Conservation (phyloP, 2,888 invertebrate genomes). For the Geotrupes spiniger region DNA sequence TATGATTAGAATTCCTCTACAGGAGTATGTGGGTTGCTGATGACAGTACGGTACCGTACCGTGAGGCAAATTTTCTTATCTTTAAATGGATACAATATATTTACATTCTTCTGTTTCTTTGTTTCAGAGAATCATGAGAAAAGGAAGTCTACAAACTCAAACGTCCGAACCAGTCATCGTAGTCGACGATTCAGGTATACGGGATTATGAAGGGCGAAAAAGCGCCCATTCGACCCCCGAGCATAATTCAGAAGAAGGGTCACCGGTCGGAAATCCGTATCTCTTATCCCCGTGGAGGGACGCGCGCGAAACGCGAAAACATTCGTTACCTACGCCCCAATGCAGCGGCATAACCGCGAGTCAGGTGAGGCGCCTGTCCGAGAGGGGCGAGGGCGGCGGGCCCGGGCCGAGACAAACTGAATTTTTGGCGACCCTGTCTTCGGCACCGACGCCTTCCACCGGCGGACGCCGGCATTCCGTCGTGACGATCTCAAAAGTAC, state of each 20-base stretch:
- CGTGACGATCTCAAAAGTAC: conserved; percentile 81
- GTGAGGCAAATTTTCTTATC: no score
- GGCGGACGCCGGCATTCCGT: conserved; percentile 82
- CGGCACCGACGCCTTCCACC: conserved; percentile 67
- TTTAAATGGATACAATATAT: not conserved
- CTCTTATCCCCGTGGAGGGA: conserved; percentile 79
- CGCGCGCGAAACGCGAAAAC: conserved; percentile 70
- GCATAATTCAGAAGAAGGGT: conserved; percentile 72
- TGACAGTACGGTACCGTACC: no score
- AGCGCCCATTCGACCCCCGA: conserved; percentile 53
- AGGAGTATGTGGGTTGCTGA: no score
- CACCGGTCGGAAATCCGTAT: conserved; percentile 71
- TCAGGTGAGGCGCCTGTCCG: conserved; percentile 79
- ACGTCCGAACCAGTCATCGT: conserved; percentile 73
- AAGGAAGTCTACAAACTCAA: conserved; percentile 58
- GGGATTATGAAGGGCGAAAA: conserved; percentile 59
- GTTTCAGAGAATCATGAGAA: conserved; percentile 21
- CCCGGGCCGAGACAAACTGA: conserved; percentile 77
- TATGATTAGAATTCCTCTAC: no score
- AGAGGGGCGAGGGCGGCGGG: conserved; percentile 64
- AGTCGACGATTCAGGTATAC: conserved; percentile 72
- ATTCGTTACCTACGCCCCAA: conserved; percentile 80
- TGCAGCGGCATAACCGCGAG: conserved; percentile 85
- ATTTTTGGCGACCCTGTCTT: conserved; percentile 77
- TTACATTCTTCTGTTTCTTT: not conserved